A percentile compares a stretch with the other conserved stretches of the same genome.
Conservation (phyloP, 2,113 vertebrate genomes). For the Bos taurus region ARS-UCD2.0 NC_037337.1:46203001-46203500, state of each 20-base stretch:
- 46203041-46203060: not conserved
- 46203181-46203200: slow-evolving; percentile 12
- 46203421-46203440: not conserved
- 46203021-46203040: not conserved
- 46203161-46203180: not conserved
- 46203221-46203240: not conserved
- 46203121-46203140: slow-evolving; percentile 30
- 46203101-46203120: not conserved
- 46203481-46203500: not conserved
- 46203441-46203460: not conserved
- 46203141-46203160: not conserved
- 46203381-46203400: not conserved
- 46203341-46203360: not conserved
- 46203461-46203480: not conserved
- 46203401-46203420: not conserved
- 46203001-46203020: not conserved
- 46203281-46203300: not conserved
- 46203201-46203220: not conserved
- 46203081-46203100: not conserved
- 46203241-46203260: slow-evolving; percentile 41
- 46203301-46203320: not conserved
- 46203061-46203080: not conserved
- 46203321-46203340: not conserved
- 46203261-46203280: not conserved
- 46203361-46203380: not conserved